phyloP scores from a whole-genome alignment of 2,888 invertebrate genomes.

The Helleia helle region DNA sequence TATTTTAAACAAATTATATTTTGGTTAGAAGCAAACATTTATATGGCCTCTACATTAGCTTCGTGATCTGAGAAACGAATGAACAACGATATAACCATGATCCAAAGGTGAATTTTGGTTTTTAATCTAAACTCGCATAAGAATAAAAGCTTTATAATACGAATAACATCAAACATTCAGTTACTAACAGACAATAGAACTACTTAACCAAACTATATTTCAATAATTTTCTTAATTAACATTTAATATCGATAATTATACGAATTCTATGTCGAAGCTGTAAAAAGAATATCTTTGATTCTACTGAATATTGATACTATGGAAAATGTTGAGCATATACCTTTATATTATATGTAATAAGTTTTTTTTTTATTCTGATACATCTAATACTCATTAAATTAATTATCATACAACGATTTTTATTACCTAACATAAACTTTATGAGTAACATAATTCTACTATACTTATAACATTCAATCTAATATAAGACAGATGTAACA shows the following conservation, averaged over 20 bases:
- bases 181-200: slow-evolving; percentile 32
- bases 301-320: background rate
- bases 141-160: slow-evolving; percentile 39
- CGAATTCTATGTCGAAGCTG: slow-evolving; percentile 3
- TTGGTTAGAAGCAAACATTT: too few species aligned
- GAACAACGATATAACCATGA: too few species aligned
- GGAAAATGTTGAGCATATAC: slow-evolving; percentile 6
- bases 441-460: background rate
- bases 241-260: background rate
- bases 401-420: background rate
- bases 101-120: too few species aligned
- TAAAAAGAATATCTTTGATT: background rate
- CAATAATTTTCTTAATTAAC: slow-evolving; percentile 5
- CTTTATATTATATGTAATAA: background rate
- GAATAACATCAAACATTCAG: slow-evolving; percentile 52
- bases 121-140: slow-evolving; percentile 3
- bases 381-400: background rate
- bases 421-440: background rate
- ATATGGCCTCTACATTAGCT: too few species aligned
- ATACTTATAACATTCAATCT: background rate
- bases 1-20: too few species aligned
- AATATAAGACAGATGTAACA: too few species aligned
- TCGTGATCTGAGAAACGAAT: too few species aligned
- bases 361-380: background rate
- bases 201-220: slow-evolving; percentile 14